These are phyloP conservation scores for Nematostella vectensis DNA, from an alignment of 92 coral and sea anemone species.

Conservation along the genomic window DNA sequence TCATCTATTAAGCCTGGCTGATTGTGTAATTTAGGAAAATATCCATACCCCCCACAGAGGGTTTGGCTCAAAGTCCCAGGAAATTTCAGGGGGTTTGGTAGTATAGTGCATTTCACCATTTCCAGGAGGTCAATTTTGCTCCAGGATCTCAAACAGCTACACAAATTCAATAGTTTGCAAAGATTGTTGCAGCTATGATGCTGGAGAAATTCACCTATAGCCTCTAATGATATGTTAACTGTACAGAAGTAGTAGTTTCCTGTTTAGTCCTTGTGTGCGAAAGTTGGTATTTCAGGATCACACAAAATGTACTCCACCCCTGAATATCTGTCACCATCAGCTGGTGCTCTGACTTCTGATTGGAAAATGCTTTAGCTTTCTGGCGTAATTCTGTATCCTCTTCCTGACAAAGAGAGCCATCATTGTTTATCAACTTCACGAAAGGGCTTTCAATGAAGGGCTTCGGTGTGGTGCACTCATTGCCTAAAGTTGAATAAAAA, in stretches of 20 bases:
- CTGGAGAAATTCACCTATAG: neutral
- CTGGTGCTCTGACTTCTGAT: constrained; percentile 25
- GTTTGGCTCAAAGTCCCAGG: no score
- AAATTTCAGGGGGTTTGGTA: no score
- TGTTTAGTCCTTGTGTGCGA: constrained; percentile 23
- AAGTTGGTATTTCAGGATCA: constrained; percentile 40
- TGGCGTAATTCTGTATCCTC: constrained; percentile 25
- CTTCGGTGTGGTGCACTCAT: constrained; percentile 38
- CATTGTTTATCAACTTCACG: constrained; percentile 39
- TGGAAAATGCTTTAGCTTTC: constrained; percentile 43
- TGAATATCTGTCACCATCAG: constrained; percentile 48
- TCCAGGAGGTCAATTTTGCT: no score
- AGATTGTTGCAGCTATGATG: constrained; percentile 1
- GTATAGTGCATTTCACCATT: no score
- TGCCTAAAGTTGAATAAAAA: constrained; percentile 34
- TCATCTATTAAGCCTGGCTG: no score
- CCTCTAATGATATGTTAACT: neutral
- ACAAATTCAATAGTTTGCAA: neutral
- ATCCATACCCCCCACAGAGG: no score
- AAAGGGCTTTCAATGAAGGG: constrained; percentile 36
- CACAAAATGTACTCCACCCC: constrained; percentile 35
- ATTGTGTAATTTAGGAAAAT: no score
- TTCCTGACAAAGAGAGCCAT: constrained; percentile 12
- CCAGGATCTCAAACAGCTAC: no score
- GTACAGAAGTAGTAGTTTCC: constrained; percentile 27